Conservation (phyloP, 2,113 vertebrate genomes). For the Tachysurus vachellii region DNA sequence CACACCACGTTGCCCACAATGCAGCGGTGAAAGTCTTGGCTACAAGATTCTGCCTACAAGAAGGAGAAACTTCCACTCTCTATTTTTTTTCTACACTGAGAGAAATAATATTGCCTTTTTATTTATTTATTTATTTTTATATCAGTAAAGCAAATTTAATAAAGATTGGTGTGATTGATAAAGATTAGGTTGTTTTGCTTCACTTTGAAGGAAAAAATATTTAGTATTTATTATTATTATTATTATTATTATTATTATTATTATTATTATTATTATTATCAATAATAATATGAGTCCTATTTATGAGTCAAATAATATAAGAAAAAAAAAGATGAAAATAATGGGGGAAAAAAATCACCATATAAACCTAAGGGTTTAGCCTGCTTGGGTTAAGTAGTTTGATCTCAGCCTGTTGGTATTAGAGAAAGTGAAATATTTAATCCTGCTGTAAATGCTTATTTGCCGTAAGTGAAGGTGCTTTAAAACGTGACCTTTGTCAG, state of each 20-base stretch:
- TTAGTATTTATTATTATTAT: too few species aligned
- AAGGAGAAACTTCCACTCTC: neutral
- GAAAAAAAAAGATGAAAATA: neutral
- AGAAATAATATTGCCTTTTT: too few species aligned
- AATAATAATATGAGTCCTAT: too few species aligned
- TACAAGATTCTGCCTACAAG: neutral
- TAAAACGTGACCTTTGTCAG: neutral
- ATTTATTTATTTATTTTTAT: neutral
- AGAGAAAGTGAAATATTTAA: neutral
- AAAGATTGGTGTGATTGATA: neutral
- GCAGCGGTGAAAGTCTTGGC: neutral
- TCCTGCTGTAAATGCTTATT: neutral
- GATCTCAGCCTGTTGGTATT: neutral
- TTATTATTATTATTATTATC: too few species aligned
- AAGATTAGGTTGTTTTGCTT: neutral
- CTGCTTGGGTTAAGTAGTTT: neutral
- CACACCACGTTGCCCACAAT: constrained; percentile 41
- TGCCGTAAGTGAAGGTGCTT: neutral
- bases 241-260: too few species aligned
- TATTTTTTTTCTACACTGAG: too few species aligned
- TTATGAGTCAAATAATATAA: neutral
- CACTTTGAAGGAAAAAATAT: neutral
- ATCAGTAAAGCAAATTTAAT: neutral
- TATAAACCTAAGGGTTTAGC: neutral
- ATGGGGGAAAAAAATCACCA: neutral